Base-by-base conservation (phyloP, 2,113 vertebrate genomes). In the Haemorhous mexicanus region DNA sequence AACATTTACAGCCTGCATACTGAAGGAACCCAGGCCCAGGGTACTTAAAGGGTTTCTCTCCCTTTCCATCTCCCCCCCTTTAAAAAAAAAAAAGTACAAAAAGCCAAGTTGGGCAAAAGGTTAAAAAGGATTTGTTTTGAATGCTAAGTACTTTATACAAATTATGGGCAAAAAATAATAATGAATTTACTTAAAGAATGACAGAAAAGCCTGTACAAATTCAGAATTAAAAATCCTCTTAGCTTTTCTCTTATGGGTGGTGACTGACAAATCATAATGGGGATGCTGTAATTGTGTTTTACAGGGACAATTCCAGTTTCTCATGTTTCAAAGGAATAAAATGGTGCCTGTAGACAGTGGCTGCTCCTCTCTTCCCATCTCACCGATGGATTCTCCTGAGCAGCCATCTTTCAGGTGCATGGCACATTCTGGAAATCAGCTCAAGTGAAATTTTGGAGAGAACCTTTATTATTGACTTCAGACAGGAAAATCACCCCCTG, bases 1-100 rank as follows among this genome's bases (percentile, higher is more conserved):
- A 98, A 98, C 98, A 98, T 99, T 99, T 99, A 99, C 97, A 98
- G 98, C 97, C 98, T 99, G 98, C 97, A 97, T 77, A 94, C 97
- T 99, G 98, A 99, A 98, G 97, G 96, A 98, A 98, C 97, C 98
- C 99, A 99, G 98, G 98, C 98, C 96, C 96, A 89, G 43, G 85
- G 95, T 93, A 66, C 95, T 97, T 95, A 97, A 97, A 98, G 96
- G 84, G 86, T 94, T 96, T 97, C 91, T 93, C 83, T 95, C 76
- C 69, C 77, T 96, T 94, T 96, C 95, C 92, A 96, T 97, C 78
- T 72, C 69, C 33, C 47, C 13, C 6, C 6, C 0, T 23, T 22
- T 95, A 47, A 8, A n/a, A 37, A 49, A 56, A 85, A 88, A 70
- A 87, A 94, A 96, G 87, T 96, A 92, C 83, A 96, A 93, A 97